Percentiles rank a stretch among this genome's conserved stretches.
Conservation (phyloP, 2,797 vertebrate species). For the Borostomias antarcticus region DNA sequence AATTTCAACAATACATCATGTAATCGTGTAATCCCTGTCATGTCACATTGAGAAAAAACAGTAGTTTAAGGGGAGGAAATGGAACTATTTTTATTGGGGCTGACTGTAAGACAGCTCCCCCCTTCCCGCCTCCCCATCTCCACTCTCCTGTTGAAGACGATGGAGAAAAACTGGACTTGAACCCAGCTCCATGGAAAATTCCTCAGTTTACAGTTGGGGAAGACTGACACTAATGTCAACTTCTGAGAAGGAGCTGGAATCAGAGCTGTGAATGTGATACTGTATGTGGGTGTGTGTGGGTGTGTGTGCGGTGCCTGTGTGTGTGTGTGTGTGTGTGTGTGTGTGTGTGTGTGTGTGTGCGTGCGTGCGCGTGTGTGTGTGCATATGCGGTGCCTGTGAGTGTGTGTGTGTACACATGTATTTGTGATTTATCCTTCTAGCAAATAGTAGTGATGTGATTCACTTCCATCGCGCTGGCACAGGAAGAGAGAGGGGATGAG, state of each 20-base stretch:
- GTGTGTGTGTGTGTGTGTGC: background rate
- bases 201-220: conserved; percentile 56
- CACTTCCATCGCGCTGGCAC: conserved; percentile 43
- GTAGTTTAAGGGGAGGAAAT: conserved; percentile 38
- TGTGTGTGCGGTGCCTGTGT: too few relatives aligned
- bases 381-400: too few relatives aligned
- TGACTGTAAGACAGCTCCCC: conserved; percentile 28
- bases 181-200: conserved; percentile 67
- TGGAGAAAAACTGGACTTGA: conserved; percentile 32
- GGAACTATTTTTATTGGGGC: conserved; percentile 22
- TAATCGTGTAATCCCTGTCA: conserved; percentile 20
- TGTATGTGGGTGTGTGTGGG: too few relatives aligned
- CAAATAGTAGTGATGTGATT: conserved; percentile 52
- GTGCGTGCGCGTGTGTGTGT: conserved; percentile 3
- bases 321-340: conserved; percentile 14
- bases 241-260: conserved; percentile 44
- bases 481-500: conserved; percentile 44
- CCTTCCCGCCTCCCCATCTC: conserved; percentile 18
- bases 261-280: conserved; percentile 32
- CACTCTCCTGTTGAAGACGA: conserved; percentile 33
- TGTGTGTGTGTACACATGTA: background rate
- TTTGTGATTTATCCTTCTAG: conserved; percentile 31
- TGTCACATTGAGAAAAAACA: conserved; percentile 42
- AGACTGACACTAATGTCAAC: conserved; percentile 71
- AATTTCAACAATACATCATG: background rate